These are phyloP conservation scores for Cryptus viduatorius DNA, from an alignment of 2,888 invertebrate genomes.

Conservation along the genomic window DNA sequence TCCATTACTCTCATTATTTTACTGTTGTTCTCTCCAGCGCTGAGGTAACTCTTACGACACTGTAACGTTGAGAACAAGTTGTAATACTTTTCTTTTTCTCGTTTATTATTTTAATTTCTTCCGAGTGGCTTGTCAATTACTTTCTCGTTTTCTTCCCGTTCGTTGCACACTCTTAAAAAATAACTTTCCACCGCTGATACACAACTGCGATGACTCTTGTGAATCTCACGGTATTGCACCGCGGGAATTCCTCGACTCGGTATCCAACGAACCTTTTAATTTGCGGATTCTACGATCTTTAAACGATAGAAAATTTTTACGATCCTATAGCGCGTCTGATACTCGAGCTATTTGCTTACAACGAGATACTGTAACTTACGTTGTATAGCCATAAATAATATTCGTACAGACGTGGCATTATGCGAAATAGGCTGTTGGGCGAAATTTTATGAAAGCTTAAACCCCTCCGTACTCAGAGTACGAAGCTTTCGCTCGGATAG, in stretches of 20 bases:
- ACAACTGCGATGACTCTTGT: slow-evolving; percentile 12
- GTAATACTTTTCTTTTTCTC: neutral
- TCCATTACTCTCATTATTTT: slow-evolving; percentile 30
- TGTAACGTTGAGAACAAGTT: slow-evolving; percentile 2
- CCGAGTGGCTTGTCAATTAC: slow-evolving; percentile 20
- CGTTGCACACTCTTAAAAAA: slow-evolving; percentile 12
- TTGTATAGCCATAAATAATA: slow-evolving; percentile 15
- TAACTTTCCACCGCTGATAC: slow-evolving; percentile 37
- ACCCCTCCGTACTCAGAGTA: neutral
- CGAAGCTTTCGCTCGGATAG: slow-evolving; percentile 6
- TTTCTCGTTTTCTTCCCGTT: slow-evolving; percentile 25
- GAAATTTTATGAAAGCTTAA: slow-evolving; percentile 47
- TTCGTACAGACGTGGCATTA: slow-evolving; percentile 30
- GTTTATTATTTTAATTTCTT: slow-evolving; percentile 29
- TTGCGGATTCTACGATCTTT: neutral
- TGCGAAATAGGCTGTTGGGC: slow-evolving; percentile 32
- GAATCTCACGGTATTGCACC: slow-evolving; percentile 25
- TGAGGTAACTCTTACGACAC: slow-evolving; percentile 15
- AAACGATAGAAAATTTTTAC: slow-evolving; percentile 25
- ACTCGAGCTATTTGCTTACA: neutral
- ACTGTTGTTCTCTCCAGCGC: slow-evolving; percentile 13
- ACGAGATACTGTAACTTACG: neutral
- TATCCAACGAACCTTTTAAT: slow-evolving; percentile 18
- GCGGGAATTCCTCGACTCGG: neutral
- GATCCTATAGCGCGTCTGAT: neutral